phyloP scores from a whole-genome alignment of 2,888 invertebrate genomes.

The Formica aserva region DNA sequence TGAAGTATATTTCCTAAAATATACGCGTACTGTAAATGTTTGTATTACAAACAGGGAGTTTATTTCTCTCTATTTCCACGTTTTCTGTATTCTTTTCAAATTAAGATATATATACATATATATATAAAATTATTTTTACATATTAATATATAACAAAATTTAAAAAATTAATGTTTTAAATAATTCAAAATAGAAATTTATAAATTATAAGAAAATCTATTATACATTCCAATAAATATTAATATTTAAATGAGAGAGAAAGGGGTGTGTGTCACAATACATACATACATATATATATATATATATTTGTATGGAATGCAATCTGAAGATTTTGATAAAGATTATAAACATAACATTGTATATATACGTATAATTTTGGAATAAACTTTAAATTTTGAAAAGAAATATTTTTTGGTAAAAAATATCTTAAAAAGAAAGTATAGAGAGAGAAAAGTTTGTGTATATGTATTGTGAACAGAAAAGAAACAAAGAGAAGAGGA shows the following conservation, averaged over 20 bases:
- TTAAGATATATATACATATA: neutral
- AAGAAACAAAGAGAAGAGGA: constrained; percentile 12
- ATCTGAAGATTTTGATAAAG: neutral
- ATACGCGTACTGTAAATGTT: neutral
- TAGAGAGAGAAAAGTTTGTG: neutral
- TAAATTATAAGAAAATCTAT: neutral
- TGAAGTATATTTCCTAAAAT: neutral
- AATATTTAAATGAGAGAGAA: neutral
- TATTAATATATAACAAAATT: neutral
- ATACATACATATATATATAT: too few relatives aligned
- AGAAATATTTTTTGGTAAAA: neutral
- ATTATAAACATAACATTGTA: neutral
- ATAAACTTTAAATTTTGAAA: neutral
- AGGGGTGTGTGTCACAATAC: neutral
- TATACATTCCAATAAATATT: neutral
- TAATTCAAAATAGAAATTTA: neutral
- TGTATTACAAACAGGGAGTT: neutral
- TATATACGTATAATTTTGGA: neutral
- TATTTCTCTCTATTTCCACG: neutral
- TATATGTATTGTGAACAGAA: neutral
- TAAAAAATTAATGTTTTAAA: neutral
- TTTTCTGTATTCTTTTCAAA: neutral
- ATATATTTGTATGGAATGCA: neutral
- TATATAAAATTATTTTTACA: constrained; percentile 2
- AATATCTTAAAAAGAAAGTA: neutral